Conservation (phyloP, 2,113 vertebrate genomes). For the Chinchilla lanigera region DNA sequence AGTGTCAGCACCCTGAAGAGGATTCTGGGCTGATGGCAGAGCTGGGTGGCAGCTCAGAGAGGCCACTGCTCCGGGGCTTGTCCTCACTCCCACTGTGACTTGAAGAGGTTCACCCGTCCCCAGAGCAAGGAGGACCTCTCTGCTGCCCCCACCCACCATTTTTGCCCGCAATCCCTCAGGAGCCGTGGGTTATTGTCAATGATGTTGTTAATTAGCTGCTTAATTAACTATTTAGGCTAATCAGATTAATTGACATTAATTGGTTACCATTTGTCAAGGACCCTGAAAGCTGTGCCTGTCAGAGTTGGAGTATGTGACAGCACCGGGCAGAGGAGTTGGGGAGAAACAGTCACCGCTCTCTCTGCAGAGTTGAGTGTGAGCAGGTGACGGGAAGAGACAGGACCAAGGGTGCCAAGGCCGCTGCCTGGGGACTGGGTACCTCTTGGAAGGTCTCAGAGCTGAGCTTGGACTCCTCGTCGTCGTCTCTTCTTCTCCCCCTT, state of each 20-base stretch:
- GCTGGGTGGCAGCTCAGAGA: background rate
- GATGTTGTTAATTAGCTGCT: slow-evolving; percentile 75
- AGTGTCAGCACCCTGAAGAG: background rate
- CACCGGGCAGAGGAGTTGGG: background rate
- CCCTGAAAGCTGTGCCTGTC: slow-evolving; percentile 70
- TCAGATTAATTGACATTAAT: slow-evolving; percentile 83
- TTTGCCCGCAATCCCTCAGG: slow-evolving; percentile 39
- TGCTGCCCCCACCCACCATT: background rate
- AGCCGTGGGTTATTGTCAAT: slow-evolving; percentile 70
- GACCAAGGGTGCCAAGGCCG: background rate
- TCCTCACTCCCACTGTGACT: background rate
- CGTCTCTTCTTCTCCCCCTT: background rate
- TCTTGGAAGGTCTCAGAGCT: background rate
- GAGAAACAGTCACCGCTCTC: background rate
- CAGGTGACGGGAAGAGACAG: background rate
- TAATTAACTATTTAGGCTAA: slow-evolving; percentile 81
- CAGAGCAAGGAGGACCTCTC: background rate
- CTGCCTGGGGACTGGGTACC: background rate
- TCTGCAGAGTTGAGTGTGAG: background rate
- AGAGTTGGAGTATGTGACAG: slow-evolving; percentile 43
- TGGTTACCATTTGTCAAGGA: slow-evolving; percentile 79
- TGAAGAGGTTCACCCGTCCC: background rate
- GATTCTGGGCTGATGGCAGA: background rate
- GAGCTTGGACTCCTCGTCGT: background rate
- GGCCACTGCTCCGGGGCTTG: background rate